Percentiles rank a stretch among this genome's conserved stretches.
phyloP scores from a whole-genome alignment of 2,888 invertebrate genomes.

The Cataglyphis albicans region DNA sequence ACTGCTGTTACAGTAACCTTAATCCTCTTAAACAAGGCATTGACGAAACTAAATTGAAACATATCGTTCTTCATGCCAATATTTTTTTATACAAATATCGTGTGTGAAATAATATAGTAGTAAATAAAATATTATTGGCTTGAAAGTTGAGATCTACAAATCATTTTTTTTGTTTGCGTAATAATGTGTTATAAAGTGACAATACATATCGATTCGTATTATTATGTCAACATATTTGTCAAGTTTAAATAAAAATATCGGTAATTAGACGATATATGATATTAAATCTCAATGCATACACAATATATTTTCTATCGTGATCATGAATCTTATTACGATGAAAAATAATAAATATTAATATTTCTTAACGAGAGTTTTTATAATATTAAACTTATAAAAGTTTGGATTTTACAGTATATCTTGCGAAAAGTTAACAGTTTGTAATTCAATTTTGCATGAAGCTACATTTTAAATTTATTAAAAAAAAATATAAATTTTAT shows the following conservation, averaged over 20 bases:
- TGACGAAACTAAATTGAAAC: constrained; percentile 20
- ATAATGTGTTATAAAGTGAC: background rate
- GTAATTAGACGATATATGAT: background rate
- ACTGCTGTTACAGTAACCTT: constrained; percentile 28
- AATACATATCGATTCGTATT: background rate
- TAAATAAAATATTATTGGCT: background rate
- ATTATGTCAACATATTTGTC: background rate
- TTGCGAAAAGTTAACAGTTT: background rate
- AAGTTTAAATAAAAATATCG: background rate
- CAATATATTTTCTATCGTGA: background rate
- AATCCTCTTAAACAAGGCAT: constrained; percentile 42
- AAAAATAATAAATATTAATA: constrained; percentile 4
- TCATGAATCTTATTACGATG: background rate
- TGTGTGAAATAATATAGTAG: background rate
- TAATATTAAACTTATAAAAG: background rate
- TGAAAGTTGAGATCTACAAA: background rate
- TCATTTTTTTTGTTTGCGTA: background rate
- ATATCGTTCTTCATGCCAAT: background rate
- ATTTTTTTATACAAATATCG: background rate
- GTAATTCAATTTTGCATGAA: background rate
- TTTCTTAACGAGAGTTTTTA: background rate
- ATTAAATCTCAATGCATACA: background rate
- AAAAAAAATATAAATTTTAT: background rate
- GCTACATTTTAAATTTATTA: background rate
- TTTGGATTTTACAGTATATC: background rate